These are phyloP conservation scores for Heliconius ismenius DNA, from an alignment of 2,888 invertebrate genomes.

Conservation along the genomic window DNA sequence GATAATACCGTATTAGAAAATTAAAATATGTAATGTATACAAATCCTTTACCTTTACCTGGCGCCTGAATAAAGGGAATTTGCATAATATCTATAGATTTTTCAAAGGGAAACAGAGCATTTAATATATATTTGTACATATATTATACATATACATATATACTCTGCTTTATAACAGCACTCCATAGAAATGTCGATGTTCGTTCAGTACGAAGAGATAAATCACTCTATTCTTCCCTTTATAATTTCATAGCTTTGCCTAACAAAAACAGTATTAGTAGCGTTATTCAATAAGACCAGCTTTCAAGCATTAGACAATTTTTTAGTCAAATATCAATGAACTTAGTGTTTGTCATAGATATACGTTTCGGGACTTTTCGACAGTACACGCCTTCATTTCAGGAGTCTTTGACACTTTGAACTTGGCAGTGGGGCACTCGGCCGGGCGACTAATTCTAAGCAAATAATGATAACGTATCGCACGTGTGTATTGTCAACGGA, in stretches of 20 bases:
- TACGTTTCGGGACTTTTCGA: constrained; percentile 18
- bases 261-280: not conserved
- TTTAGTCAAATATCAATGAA: constrained; percentile 1
- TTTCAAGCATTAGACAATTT: too few relatives aligned
- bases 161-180: not conserved
- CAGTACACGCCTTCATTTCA: constrained; percentile 29
- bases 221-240: not conserved
- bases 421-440: constrained; percentile 71
- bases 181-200: too few relatives aligned
- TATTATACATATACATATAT: not conserved
- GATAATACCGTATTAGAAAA: constrained; percentile 30
- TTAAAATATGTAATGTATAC: constrained; percentile 26
- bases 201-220: too few relatives aligned
- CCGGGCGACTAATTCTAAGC: constrained; percentile 60
- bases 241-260: not conserved
- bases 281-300: not conserved
- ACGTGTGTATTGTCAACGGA: constrained; percentile 41
- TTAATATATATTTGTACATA: not conserved
- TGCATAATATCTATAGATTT: constrained; percentile 6
- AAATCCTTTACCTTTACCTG: constrained; percentile 32
- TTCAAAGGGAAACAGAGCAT: not conserved
- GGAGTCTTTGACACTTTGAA: constrained; percentile 73
- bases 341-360: constrained; percentile 8
- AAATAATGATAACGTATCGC: constrained; percentile 58
- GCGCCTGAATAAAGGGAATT: constrained; percentile 33